phyloP scores from a whole-genome alignment of 2,888 invertebrate genomes.

The Drosophila suboccidentalis region DNA sequence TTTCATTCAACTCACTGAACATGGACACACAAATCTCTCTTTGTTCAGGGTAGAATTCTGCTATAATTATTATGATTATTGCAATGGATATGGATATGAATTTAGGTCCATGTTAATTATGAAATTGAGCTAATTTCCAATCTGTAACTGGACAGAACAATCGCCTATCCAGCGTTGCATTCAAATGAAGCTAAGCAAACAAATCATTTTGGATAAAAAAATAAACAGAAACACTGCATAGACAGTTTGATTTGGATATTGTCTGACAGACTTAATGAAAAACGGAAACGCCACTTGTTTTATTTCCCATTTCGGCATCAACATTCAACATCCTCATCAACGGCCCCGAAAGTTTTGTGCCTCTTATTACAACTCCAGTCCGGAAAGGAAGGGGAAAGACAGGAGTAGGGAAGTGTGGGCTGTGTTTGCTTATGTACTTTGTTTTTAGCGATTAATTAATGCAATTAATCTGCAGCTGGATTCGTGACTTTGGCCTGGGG shows the following conservation, averaged over 20 bases:
- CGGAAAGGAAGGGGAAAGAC: background rate
- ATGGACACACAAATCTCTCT: constrained; percentile 21
- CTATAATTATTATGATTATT: constrained; percentile 58
- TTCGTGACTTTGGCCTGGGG: constrained; percentile 44
- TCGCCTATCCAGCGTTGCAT: constrained; percentile 32
- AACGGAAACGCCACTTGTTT: constrained; percentile 83
- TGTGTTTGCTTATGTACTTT: constrained; percentile 69
- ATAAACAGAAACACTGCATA: constrained; percentile 18
- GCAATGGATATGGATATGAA: constrained; percentile 28
- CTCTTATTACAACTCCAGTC: constrained; percentile 54
- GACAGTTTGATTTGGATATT: constrained; percentile 58
- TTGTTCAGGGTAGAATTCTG: constrained; percentile 35
- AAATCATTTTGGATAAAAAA: constrained; percentile 63
- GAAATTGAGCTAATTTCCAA: constrained; percentile 57
- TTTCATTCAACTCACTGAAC: constrained; percentile 61
- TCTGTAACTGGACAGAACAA: constrained; percentile 32
- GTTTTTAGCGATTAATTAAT: constrained; percentile 84
- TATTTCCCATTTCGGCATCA: constrained; percentile 35
- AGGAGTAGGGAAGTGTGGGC: background rate
- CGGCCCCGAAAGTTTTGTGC: constrained; percentile 37
- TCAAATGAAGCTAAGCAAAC: constrained; percentile 54
- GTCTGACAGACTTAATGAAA: constrained; percentile 77
- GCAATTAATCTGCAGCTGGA: constrained; percentile 85
- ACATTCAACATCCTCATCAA: constrained; percentile 49
- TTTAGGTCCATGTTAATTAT: constrained; percentile 69